Percentiles rank a stretch among this genome's conserved stretches.
These are phyloP conservation scores for Cremastinae sp. DNA, from an alignment of 2,888 invertebrate species.

Conservation along the genomic window DNA sequence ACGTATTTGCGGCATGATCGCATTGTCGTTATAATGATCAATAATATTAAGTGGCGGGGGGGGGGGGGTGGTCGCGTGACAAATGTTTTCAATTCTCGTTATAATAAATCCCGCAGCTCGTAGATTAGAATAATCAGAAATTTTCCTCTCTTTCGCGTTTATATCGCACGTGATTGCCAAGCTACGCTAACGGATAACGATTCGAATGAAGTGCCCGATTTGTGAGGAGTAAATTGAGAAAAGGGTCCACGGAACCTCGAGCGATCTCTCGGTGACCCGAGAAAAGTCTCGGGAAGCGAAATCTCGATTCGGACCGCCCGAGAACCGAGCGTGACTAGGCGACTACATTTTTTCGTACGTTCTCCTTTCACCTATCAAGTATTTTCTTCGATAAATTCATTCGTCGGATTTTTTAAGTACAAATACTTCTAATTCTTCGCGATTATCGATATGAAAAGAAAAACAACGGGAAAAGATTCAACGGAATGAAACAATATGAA, in stretches of 20 bases:
- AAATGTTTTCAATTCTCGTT: conserved; percentile 40
- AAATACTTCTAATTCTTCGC: conserved; percentile 20
- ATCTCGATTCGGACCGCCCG: conserved; percentile 57
- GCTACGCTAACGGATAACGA: conserved; percentile 50
- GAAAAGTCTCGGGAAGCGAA: conserved; percentile 48
- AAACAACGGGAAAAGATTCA: conserved; percentile 21
- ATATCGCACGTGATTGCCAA: conserved; percentile 55
- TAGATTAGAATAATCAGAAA: conserved; percentile 19
- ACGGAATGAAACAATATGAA: conserved; percentile 26
- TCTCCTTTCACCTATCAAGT: conserved; percentile 52
- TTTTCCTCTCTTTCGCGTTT: conserved; percentile 30
- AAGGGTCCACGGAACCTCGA: conserved; percentile 13
- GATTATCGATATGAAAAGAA: conserved; percentile 14
- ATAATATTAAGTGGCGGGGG: conserved; percentile 60
- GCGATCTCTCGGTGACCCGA: conserved; percentile 32
- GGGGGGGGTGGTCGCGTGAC: conserved; percentile 27
- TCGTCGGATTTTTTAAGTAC: conserved; percentile 31
- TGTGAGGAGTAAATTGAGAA: conserved; percentile 13
- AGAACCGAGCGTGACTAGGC: conserved; percentile 61
- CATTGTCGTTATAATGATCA: conserved; percentile 62
- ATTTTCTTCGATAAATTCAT: conserved; percentile 27
- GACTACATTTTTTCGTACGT: conserved; percentile 57
- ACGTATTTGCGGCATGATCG: conserved; percentile 50
- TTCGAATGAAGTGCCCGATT: conserved; percentile 51
- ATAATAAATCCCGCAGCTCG: conserved; percentile 29